phyloP scores from a whole-genome alignment of 1,140 invertebrate species.

The Scaptomyza graminum region DNA sequence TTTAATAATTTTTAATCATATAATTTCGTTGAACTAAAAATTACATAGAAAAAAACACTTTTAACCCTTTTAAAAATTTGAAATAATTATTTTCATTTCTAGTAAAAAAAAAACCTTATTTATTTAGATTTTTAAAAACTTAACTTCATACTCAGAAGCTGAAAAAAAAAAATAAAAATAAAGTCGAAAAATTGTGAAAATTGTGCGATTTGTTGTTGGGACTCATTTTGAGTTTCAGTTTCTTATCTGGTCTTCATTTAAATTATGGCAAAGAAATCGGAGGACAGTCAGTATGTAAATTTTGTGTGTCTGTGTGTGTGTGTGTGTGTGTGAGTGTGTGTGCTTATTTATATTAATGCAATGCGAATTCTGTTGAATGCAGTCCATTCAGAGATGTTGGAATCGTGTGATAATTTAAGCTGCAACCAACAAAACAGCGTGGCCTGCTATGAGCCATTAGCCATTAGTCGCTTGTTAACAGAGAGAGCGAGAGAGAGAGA shows the following conservation, averaged over 20 bases:
- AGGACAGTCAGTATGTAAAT: slow-evolving; percentile 12
- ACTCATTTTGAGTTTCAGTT: neutral
- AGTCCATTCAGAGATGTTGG: slow-evolving; percentile 1
- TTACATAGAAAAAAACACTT: too few relatives aligned
- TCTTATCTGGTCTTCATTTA: slow-evolving; percentile 66
- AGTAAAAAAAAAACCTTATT: too few relatives aligned
- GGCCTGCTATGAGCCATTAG: slow-evolving; percentile 72
- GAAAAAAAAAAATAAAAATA: too few relatives aligned
- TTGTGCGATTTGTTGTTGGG: neutral
- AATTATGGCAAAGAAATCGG: slow-evolving; percentile 69
- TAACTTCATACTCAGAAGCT: too few relatives aligned
- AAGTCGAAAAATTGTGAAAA: too few relatives aligned
- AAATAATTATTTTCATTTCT: too few relatives aligned
- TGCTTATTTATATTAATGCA: slow-evolving; percentile 44
- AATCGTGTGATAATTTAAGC: slow-evolving; percentile 29
- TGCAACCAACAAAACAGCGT: slow-evolving; percentile 24
- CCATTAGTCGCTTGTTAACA: slow-evolving; percentile 70
- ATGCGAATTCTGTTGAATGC: neutral
- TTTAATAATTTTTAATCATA: too few relatives aligned
- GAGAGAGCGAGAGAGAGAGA: neutral
- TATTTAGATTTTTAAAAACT: too few relatives aligned
- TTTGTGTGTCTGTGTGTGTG: too few relatives aligned
- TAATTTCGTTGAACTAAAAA: too few relatives aligned
- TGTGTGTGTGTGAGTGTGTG: neutral
- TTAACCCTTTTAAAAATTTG: too few relatives aligned